phyloP scores from a whole-genome alignment of 1,140 invertebrate species.

The Magallana gigas region DNA sequence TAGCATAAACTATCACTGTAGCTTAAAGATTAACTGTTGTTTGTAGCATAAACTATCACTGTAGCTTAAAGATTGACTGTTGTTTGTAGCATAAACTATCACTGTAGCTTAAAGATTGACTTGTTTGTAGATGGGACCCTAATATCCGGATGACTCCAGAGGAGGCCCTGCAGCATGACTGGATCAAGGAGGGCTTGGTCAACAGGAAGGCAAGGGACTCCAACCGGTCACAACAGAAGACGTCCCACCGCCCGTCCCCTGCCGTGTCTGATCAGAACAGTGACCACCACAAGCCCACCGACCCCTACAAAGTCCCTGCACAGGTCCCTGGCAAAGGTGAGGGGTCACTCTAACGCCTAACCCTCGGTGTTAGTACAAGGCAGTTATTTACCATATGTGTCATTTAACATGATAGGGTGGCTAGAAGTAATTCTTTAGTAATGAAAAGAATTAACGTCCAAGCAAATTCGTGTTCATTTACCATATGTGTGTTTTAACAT shows the following conservation, averaged over 20 bases:
- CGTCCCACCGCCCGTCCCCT: slow-evolving; percentile 55
- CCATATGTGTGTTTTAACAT: too few species aligned
- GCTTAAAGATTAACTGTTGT: background rate
- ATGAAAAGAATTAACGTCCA: too few species aligned
- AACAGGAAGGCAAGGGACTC: slow-evolving; percentile 61
- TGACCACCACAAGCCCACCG: slow-evolving; percentile 57
- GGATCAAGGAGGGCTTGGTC: slow-evolving; percentile 76
- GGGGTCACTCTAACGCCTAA: background rate
- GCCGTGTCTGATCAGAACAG: slow-evolving; percentile 52
- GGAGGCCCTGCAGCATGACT: slow-evolving; percentile 78
- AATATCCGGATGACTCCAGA: slow-evolving; percentile 75
- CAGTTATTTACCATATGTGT: background rate
- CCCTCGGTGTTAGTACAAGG: too few species aligned
- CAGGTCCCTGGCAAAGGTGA: slow-evolving; percentile 69
- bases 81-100: slow-evolving; percentile 53
- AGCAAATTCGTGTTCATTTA: too few species aligned
- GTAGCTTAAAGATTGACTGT: background rate
- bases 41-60: background rate
- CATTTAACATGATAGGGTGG: background rate
- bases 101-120: background rate
- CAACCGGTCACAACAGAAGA: slow-evolving; percentile 59
- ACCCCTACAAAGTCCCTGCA: slow-evolving; percentile 71
- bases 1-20: too few species aligned
- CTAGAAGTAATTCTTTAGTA: too few species aligned
- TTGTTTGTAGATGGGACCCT: slow-evolving; percentile 75